Base-by-base conservation (phyloP, 2,888 invertebrate genomes). In the Holacanthella duospinosa region DNA sequence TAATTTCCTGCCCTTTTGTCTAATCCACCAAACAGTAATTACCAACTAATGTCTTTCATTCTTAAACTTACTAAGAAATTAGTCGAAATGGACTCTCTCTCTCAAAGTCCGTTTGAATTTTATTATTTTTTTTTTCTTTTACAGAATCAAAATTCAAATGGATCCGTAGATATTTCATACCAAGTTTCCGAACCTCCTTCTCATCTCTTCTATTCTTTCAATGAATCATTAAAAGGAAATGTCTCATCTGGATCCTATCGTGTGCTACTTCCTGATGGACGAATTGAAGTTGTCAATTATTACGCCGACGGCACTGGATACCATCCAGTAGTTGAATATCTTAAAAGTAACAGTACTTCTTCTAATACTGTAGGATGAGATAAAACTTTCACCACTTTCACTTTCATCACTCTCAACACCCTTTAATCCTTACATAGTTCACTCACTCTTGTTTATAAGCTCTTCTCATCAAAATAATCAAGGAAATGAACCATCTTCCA, bases 191-290 rank as follows among this genome's bases (percentile, higher is more conserved):
- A 57, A 29, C 9, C n/a, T 2, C 24, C 57, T 21, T 27, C 29
- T 21, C 27, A 57, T 28, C 29, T 28, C 21, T 57, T 57, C 29
- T 57, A 29, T 21, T 57, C 57, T 6, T 29, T 28, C 16, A 29
- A 57, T 9, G 57, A 57, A 57, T 12, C 29, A 6, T 27, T 21
- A 4, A 19, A 70, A 60, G 68, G 66, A 4, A 55, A 61, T n/a
- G 29, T 58, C 21, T 66, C 68, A 28, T 43, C 60, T 29, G 70
- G 70, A 24, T 60, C 62, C 48, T 70, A 70, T 48, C 61, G 61
- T 12, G 69, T 68, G 2, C 64, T 66, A 2, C 61, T 70, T 16
- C 70, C 70, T 1, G 70, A 70, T 43, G 70, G 70, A 1, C 55
- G 67, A 55, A 54, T 59, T 24, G 66, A 68, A 58, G 53, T 67